Evolutionary conservation across 2,888 invertebrate species (phyloP).

Genomic region (Antheraea assamensis): DNA sequence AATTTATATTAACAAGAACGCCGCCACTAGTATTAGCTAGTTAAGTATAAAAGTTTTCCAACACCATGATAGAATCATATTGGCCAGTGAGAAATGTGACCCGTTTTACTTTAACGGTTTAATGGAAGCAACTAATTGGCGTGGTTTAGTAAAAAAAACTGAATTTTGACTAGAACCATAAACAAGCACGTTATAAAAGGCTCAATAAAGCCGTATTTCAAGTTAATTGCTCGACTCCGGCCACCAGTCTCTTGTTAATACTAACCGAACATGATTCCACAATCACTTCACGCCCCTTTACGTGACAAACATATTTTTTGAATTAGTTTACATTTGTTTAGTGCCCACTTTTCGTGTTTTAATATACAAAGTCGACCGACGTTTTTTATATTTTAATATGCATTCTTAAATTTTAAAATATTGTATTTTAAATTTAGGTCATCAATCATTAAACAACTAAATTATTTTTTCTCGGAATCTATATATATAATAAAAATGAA

Average conservation of each 20-base stretch:
- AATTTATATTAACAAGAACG: no score
- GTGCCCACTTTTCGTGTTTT: background rate
- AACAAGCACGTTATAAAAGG: conserved; percentile 47
- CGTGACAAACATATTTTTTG: conserved; percentile 23
- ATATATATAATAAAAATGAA: no score
- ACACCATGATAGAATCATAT: background rate
- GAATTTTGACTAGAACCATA: conserved; percentile 1
- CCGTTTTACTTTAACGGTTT: background rate
- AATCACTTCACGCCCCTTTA: conserved; percentile 20
- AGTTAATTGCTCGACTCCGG: conserved; percentile 39
- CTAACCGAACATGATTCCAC: conserved; percentile 44
- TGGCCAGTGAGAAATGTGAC: conserved; percentile 4
- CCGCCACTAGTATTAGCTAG: no score
- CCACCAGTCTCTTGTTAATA: conserved; percentile 46
- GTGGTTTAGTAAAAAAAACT: background rate
- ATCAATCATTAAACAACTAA: background rate
- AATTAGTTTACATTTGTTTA: conserved; percentile 7
- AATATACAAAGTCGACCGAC: background rate
- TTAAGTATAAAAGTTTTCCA: no score
- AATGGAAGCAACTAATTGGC: background rate
- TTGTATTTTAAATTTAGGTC: background rate
- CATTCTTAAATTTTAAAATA: background rate
- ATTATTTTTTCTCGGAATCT: background rate
- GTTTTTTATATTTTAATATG: background rate
- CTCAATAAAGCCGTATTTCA: conserved; percentile 45